These are phyloP conservation scores for Eupithecia exiguata DNA, from an alignment of 2,888 invertebrate species.

Conservation along the genomic window DNA sequence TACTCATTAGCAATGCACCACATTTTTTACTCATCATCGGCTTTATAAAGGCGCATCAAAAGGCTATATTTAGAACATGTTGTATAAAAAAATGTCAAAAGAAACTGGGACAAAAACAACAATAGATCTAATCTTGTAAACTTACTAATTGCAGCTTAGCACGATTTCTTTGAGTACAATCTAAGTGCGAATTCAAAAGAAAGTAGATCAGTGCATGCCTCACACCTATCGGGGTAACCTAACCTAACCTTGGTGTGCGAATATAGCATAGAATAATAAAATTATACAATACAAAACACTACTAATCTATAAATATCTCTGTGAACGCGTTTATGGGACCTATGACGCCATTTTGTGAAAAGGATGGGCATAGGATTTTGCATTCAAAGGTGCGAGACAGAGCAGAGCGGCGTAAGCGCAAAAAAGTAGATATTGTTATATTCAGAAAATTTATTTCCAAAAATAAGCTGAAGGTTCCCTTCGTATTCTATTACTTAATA, in stretches of 20 bases:
- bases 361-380: too few relatives aligned
- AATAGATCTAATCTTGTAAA: neutral
- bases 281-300: slow-evolving; percentile 37
- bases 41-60: too few relatives aligned
- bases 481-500: too few relatives aligned
- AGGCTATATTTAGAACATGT: too few relatives aligned
- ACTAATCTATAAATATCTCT: slow-evolving; percentile 31
- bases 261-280: neutral
- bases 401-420: too few relatives aligned
- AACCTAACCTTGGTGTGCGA: slow-evolving; percentile 7
- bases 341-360: too few relatives aligned
- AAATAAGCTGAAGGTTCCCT: too few relatives aligned
- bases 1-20: neutral
- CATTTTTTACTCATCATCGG: too few relatives aligned
- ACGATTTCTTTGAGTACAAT: slow-evolving; percentile 10
- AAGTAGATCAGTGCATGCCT: slow-evolving; percentile 21
- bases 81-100: neutral
- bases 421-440: too few relatives aligned
- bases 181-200: slow-evolving; percentile 11
- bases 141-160: neutral
- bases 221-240: slow-evolving; percentile 7
- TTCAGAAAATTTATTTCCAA: too few relatives aligned
- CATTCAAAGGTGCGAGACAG: too few relatives aligned
- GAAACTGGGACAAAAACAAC: neutral
- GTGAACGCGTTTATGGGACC: too few relatives aligned